A percentile compares a stretch with the other conserved stretches of the same genome.
These are phyloP conservation scores for Drosophila hydei DNA, from an alignment of 1,140 invertebrate genomes.

Conservation along the genomic window DNA sequence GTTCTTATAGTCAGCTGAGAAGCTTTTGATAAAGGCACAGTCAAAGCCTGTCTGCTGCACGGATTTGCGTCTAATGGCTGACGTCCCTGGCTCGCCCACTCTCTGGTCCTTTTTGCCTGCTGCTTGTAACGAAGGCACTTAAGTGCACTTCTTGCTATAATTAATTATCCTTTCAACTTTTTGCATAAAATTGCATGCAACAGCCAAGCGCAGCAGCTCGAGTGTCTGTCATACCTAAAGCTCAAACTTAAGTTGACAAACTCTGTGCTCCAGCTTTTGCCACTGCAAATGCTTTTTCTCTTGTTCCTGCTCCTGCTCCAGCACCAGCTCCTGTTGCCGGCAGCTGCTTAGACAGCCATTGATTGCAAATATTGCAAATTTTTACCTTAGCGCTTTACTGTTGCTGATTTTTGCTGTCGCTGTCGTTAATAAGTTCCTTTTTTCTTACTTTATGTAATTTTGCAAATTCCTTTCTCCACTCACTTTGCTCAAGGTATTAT, in stretches of 20 bases:
- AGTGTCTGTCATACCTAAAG: conserved; percentile 29
- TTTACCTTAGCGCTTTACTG: conserved; percentile 31
- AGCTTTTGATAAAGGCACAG: conserved; percentile 75
- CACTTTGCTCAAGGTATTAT: not conserved
- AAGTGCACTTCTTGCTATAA: conserved; percentile 83
- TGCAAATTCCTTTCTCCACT: not conserved
- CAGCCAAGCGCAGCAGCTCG: conserved; percentile 46
- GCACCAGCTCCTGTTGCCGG: conserved; percentile 39
- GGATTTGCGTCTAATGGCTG: conserved; percentile 76
- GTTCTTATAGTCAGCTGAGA: conserved; percentile 77
- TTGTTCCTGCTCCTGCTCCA: conserved; percentile 1
- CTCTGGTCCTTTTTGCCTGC: conserved; percentile 33
- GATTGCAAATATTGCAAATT: conserved; percentile 55
- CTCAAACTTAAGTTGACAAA: conserved; percentile 35
- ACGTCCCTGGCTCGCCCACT: not conserved
- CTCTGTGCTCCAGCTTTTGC: conserved; percentile 37
- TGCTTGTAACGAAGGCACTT: conserved; percentile 81
- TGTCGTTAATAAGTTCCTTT: conserved; percentile 30
- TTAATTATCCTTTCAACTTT: conserved; percentile 83
- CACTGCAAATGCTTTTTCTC: no score
- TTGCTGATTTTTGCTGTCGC: not conserved
- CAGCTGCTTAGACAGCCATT: conserved; percentile 30
- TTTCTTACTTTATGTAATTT: conserved; percentile 12
- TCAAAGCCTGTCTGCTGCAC: conserved; percentile 71
- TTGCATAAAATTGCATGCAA: conserved; percentile 81